Evolutionary conservation across 1,140 invertebrate species (phyloP).

Genomic region (Heliconius melpomene): DNA sequence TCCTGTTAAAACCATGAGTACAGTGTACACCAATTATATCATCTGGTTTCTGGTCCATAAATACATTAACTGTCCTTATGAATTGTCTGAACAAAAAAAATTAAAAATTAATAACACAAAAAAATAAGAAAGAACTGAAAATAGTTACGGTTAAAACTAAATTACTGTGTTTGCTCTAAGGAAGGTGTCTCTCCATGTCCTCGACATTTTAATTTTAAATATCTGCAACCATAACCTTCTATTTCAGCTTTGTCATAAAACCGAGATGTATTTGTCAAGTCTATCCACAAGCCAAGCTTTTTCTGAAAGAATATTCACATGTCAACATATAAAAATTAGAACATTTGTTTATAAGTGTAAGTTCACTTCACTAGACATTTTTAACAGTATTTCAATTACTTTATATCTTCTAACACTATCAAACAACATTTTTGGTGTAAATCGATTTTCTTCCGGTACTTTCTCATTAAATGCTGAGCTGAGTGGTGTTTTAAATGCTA

Average conservation of each 20-base stretch:
- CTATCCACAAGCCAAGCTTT: conserved; percentile 97
- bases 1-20: conserved; percentile 99
- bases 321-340: neutral
- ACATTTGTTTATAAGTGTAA: neutral
- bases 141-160: neutral
- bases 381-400: neutral
- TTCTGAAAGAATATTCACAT: conserved; percentile 80
- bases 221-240: conserved; percentile 87
- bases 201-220: conserved; percentile 93
- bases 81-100: conserved; percentile 82
- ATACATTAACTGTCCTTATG: conserved; percentile 88
- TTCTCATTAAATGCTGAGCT: conserved; percentile 88
- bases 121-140: neutral
- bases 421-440: conserved; percentile 93
- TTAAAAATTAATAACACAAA: conserved; percentile 11
- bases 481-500: conserved; percentile 97
- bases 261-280: conserved; percentile 96
- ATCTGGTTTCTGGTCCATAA: conserved; percentile 89
- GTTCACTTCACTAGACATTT: neutral
- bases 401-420: conserved; percentile 83
- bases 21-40: conserved; percentile 96
- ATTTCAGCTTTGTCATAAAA: conserved; percentile 94
- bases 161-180: conserved; percentile 86
- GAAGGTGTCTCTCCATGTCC: conserved; percentile 92
- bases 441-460: conserved; percentile 90